phyloP scores from a whole-genome alignment of 2,888 invertebrate genomes.

The Sclerodermus sp. region DNA sequence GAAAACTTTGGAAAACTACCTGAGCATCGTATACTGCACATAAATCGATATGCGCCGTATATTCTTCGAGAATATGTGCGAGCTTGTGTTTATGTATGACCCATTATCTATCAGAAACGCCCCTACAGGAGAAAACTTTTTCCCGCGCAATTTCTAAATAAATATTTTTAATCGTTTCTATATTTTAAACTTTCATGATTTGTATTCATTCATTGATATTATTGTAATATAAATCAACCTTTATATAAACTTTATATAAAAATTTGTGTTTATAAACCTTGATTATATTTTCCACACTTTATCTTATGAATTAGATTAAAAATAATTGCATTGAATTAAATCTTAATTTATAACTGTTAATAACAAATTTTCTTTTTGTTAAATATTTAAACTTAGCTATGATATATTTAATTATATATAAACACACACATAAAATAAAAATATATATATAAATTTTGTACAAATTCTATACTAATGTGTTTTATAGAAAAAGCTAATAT shows the following conservation, averaged over 20 bases:
- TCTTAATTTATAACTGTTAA: neutral
- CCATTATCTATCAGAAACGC: slow-evolving; percentile 29
- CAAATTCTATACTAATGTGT: too few species aligned
- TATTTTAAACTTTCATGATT: neutral
- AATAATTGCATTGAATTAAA: neutral
- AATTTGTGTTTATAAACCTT: neutral
- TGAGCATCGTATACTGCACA: slow-evolving; percentile 24
- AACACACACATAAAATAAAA: neutral
- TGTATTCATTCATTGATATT: neutral
- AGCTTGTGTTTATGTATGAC: neutral
- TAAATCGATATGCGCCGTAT: slow-evolving; percentile 38
- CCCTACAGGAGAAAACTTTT: slow-evolving; percentile 35
- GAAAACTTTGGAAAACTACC: slow-evolving; percentile 1
- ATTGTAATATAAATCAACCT: neutral
- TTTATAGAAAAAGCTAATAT: too few species aligned
- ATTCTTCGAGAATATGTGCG: neutral
- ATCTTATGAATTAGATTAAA: neutral
- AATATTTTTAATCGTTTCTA: neutral
- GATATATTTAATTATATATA: neutral
- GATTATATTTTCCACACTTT: neutral
- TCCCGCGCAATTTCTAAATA: slow-evolving; percentile 36
- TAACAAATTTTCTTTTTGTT: too few species aligned
- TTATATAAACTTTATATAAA: neutral
- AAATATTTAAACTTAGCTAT: neutral
- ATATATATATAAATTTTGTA: too few species aligned